Evolutionary conservation across 2,797 vertebrate genomes (phyloP), one percentile per base, ranked within the genome.

Genomic region (Uromys caudimaculatus): DNA sequence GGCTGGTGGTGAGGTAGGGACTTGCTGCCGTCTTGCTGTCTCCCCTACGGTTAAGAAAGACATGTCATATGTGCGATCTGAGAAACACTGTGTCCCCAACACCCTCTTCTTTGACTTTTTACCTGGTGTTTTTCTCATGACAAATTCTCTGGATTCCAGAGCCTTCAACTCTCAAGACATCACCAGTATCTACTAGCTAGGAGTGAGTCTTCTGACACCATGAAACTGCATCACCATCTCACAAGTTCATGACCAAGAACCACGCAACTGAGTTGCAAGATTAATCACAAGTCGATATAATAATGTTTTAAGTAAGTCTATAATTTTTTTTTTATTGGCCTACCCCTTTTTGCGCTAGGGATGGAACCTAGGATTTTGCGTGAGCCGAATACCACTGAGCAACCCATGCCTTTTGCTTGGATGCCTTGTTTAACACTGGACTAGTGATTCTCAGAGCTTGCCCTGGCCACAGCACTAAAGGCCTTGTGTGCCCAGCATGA

Each of bases 1-100:
- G 96, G 98, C 99, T 0, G 99, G 99, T 0, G 98, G 99, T 1
- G 99, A 98, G 0, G 98, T 99, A 52, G 99, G 99, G 56, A 99
- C 99, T 96, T 98, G 99, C 98, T 99, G 99, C 13, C 98, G 97
- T 96, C 98, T 98, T 0, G 98, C 98, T 16, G 98, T 95, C 87
- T 98, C 99, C 97, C 99, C 99, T 99, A 98, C 50, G 95, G 76
- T 88, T 16, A 93, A 90, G 58, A 79, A 93, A 95, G 96, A 95
- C 91, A 58, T 44, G 73, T 76, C 44, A 89, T 32, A 47, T 14
- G 21, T 41, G 52, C 14, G 1, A 54, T 76, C 4, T 54, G 44
- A 35, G 52, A 89, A 44, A 79, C 56, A 38, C 16, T 9, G 47
- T 23, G 3, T 2, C 2, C 13, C 12, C 12, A 19, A 11, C n/a